Evolutionary conservation across 2,113 vertebrate genomes (phyloP), one percentile per base, ranked within the genome.

Genomic region (Myxocyprinus asiaticus): DNA sequence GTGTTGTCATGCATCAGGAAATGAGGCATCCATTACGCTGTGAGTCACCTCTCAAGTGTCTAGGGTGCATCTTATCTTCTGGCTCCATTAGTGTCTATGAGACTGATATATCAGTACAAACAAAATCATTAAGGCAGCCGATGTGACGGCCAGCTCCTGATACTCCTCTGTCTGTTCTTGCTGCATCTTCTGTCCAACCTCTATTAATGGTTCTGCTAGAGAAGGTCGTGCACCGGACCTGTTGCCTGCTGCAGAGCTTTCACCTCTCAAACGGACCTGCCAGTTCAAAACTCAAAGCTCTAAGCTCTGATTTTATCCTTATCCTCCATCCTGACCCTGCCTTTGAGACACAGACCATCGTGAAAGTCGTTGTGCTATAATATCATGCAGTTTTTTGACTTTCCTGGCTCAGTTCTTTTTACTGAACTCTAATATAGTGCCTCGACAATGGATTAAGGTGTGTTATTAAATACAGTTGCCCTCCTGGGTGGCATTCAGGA

Each of bases 31-130:
- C 64, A 45, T 77, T 70, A 47, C 68, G 62, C 48, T 11, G 47
- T 51, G 45, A 86, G 75, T 80, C 81, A 83, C 89, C 85, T 81
- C 86, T 86, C 14, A 63, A 76, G 75, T 73, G 85, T 82, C 81
- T 61, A 67, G 65, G 62, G 74, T 76, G 71, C 83, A 84, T 86
- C 84, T 88, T 87, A 86, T 83, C 83, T 81, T 78, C 78, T 58
- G 64, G 70, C 77, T 86, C 80, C 81, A 58, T 84, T 74, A 78
- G 80, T 72, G 72, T 71, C 50, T 73, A 79, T 63, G 66, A 85
- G 79, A 84, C 77, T 86, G 65, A 73, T 80, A 84, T 77, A 85
- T 84, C 55, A 77, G 85, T 81, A 82, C 55, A 69, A 43, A 72
- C 80, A 79, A 82, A 81, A 85, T 89, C 79, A 87, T 73, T 61